These are phyloP conservation scores for Tachina lurida DNA, from an alignment of 2,888 invertebrate genomes.

Conservation along the genomic window DNA sequence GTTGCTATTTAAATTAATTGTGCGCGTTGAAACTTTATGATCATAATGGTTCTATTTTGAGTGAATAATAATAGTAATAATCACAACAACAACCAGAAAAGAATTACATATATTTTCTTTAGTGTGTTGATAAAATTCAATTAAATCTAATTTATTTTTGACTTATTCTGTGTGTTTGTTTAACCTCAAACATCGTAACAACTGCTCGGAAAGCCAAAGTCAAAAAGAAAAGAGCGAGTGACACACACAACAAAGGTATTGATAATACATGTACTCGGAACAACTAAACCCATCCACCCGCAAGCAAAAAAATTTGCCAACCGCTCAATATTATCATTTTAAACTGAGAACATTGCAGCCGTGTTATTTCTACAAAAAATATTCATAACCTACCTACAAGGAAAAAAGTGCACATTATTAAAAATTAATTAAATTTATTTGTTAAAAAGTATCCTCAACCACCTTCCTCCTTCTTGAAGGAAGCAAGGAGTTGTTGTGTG, in stretches of 20 bases:
- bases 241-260: constrained; percentile 13
- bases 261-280: constrained; percentile 44
- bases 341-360: constrained; percentile 20
- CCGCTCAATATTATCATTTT: constrained; percentile 11
- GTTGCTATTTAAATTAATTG: constrained; percentile 49
- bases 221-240: constrained; percentile 8
- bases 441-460: background rate
- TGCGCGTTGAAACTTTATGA: constrained; percentile 50
- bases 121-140: constrained; percentile 76
- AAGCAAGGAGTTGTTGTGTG: background rate
- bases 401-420: background rate
- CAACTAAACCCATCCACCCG: constrained; percentile 10
- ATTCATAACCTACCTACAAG: background rate
- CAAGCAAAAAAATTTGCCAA: constrained; percentile 19
- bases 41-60: constrained; percentile 56
- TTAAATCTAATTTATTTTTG: constrained; percentile 75
- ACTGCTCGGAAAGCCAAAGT: constrained; percentile 31
- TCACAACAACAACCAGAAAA: constrained; percentile 23
- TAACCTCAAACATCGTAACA: constrained; percentile 52
- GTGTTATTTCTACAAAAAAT: constrained; percentile 18
- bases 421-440: background rate
- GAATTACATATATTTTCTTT: constrained; percentile 45
- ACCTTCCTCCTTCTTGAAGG: background rate
- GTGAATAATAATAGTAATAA: constrained; percentile 57
- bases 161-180: constrained; percentile 56